Conservation (phyloP, 2,113 vertebrate species). For the Furnarius figulus region DNA sequence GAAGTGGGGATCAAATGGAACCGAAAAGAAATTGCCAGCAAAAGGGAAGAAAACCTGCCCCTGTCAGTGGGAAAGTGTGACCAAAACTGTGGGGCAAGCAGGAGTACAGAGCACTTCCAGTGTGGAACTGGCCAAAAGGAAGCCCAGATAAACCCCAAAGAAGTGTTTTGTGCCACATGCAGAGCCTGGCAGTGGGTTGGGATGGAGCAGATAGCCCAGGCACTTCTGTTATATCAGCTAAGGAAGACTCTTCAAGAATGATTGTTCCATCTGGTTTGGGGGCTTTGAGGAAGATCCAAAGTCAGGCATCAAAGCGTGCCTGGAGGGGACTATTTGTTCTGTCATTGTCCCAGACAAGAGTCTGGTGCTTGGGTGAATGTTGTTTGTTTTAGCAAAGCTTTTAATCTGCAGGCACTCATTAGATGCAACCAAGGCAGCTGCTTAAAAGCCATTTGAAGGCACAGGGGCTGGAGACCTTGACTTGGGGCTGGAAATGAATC, state of each 20-base stretch:
- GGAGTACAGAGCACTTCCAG: neutral
- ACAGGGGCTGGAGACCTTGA: neutral
- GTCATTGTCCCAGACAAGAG: conserved; percentile 17
- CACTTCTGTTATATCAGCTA: neutral
- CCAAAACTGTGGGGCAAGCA: neutral
- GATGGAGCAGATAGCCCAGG: neutral
- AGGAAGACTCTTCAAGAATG: neutral
- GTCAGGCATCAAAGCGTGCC: neutral
- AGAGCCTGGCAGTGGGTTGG: neutral
- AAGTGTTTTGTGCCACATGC: neutral
- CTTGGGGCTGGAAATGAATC: neutral
- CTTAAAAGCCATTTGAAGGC: neutral
- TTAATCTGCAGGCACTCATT: neutral
- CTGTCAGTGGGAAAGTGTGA: neutral
- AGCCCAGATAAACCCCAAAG: neutral
- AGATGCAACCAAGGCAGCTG: neutral
- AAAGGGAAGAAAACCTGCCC: neutral
- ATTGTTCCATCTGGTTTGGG: neutral
- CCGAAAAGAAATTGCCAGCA: neutral
- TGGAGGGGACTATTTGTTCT: neutral
- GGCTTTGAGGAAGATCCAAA: neutral
- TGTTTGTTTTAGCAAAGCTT: conserved; percentile 6
- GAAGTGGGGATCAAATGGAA: neutral
- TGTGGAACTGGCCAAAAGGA: neutral
- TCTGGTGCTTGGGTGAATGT: neutral